Evolutionary conservation across 2,888 invertebrate species (phyloP).

Genomic region (Idaea dimidiata): DNA sequence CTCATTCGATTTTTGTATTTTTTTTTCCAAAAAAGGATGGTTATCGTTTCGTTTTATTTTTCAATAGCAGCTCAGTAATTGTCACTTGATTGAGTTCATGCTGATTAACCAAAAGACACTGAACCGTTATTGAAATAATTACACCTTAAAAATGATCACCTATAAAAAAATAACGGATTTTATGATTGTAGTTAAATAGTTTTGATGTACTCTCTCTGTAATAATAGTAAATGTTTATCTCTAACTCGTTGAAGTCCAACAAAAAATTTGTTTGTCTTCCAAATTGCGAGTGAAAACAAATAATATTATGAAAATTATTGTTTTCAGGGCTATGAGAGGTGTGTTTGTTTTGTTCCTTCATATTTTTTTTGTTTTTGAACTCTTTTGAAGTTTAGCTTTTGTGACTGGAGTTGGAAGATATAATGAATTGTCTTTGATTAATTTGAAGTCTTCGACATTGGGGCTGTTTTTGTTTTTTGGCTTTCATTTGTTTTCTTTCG

Average conservation of each 20-base stretch:
- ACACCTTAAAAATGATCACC: too few species aligned
- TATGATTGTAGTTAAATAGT: not conserved
- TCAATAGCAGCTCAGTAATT: too few species aligned
- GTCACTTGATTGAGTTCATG: too few species aligned
- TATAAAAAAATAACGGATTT: too few species aligned
- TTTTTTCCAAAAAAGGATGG: too few species aligned
- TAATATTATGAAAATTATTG: conserved; percentile 1
- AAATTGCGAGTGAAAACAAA: not conserved
- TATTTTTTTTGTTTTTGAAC: not conserved
- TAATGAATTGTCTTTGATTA: not conserved
- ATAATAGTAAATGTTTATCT: not conserved
- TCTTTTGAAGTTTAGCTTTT: not conserved
- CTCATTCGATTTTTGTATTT: too few species aligned
- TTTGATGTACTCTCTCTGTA: not conserved
- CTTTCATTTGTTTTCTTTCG: not conserved
- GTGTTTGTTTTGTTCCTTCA: not conserved
- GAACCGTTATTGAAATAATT: too few species aligned
- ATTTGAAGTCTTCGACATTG: not conserved
- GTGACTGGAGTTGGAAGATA: not conserved
- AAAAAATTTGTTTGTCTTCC: not conserved
- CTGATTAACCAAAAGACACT: too few species aligned
- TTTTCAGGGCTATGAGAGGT: not conserved
- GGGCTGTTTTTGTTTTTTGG: not conserved
- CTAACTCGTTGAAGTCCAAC: not conserved
- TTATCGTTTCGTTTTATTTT: too few species aligned